These are phyloP conservation scores for Peromyscus aztecus DNA, from an alignment of 2,797 vertebrate genomes.

Conservation along the genomic window DNA sequence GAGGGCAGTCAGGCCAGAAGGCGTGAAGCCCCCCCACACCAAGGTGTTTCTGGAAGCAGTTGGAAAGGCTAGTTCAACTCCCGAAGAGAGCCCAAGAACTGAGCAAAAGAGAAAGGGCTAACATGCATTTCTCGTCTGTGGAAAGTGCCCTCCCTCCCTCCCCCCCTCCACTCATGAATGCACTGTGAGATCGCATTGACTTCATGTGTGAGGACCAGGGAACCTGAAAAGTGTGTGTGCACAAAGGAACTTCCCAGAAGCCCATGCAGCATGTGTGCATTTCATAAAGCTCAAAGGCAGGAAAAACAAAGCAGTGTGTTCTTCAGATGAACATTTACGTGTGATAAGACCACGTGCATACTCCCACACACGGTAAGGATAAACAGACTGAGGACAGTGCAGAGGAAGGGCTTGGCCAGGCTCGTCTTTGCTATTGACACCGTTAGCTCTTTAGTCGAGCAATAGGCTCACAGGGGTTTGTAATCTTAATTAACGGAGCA, in stretches of 20 bases:
- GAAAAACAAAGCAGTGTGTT: background rate
- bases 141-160: constrained; percentile 53
- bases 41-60: background rate
- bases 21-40: background rate
- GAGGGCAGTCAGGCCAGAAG: background rate
- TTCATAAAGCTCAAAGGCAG: background rate
- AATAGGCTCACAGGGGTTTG: background rate
- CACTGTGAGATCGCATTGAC: background rate
- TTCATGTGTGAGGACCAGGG: background rate
- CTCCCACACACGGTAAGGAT: background rate
- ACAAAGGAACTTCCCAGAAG: background rate
- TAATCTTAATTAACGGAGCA: background rate
- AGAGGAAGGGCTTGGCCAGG: background rate
- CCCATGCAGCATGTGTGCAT: background rate
- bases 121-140: constrained; percentile 60
- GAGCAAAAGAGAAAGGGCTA: constrained; percentile 48
- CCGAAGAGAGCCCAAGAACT: constrained; percentile 15
- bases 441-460: background rate
- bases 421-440: background rate
- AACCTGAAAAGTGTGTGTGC: background rate
- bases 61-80: background rate
- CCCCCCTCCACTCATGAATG: background rate
- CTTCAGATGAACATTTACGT: background rate
- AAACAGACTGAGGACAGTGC: background rate
- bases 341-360: background rate